Percentiles rank a stretch among this genome's conserved stretches.
These are phyloP conservation scores for Ditylenchus weischeri DNA, from an alignment of 2,888 invertebrate genomes.

Conservation along the genomic window DNA sequence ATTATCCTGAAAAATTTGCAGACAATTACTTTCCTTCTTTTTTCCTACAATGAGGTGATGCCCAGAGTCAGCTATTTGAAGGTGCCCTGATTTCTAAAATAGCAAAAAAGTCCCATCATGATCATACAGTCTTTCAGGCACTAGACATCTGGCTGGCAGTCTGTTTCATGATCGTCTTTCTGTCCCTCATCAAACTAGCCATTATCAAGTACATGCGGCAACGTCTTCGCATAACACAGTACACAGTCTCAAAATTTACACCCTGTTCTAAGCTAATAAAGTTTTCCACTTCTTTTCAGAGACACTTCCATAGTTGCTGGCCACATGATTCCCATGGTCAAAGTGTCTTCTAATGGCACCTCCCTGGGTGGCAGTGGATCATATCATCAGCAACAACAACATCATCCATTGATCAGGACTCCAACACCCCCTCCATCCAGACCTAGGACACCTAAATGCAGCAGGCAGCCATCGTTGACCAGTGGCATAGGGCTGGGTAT, in stretches of 20 bases:
- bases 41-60: slow-evolving; percentile 58
- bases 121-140: slow-evolving; percentile 20
- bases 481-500: slow-evolving; percentile 2
- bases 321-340: slow-evolving; percentile 44
- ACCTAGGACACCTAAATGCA: slow-evolving; percentile 2
- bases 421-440: slow-evolving; percentile 6
- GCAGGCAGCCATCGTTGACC: background rate
- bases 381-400: background rate
- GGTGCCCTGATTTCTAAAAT: background rate
- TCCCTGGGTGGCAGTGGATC: background rate
- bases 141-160: slow-evolving; percentile 49
- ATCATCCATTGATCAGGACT: background rate
- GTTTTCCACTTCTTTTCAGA: slow-evolving; percentile 27
- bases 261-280: background rate
- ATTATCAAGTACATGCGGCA: slow-evolving; percentile 57
- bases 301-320: slow-evolving; percentile 53
- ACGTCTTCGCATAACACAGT: slow-evolving; percentile 41
- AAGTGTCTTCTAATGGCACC: background rate
- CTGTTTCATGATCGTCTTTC: slow-evolving; percentile 57
- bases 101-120: background rate
- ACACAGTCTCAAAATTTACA: slow-evolving; percentile 2
- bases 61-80: slow-evolving; percentile 58
- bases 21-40: slow-evolving; percentile 56
- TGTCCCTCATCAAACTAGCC: slow-evolving; percentile 57
- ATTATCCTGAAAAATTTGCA: slow-evolving; percentile 5